A percentile compares a stretch with the other conserved stretches of the same genome.
Evolutionary conservation across 2,113 vertebrate genomes (phyloP).

Genomic region (Gallinago media): DNA sequence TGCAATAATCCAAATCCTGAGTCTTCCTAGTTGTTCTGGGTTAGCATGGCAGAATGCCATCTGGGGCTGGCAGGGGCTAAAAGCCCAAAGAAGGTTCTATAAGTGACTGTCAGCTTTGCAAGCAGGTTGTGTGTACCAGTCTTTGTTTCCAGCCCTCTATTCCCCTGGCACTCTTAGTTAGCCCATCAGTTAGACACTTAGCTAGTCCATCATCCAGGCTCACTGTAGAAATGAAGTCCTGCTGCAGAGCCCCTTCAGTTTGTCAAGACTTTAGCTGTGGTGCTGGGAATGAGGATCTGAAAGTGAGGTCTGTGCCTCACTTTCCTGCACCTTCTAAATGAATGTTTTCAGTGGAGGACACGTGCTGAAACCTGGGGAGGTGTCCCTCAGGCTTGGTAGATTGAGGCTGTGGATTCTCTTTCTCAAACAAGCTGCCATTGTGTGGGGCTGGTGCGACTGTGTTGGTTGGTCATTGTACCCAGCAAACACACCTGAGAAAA

Average conservation of each 20-base stretch:
- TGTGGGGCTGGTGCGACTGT: not conserved
- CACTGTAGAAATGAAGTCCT: not conserved
- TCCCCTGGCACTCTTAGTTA: not conserved
- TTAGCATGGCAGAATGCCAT: not conserved
- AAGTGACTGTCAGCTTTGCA: not conserved
- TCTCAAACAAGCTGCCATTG: not conserved
- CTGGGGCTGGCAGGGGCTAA: not conserved
- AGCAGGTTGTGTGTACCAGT: not conserved
- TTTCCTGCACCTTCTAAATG: not conserved
- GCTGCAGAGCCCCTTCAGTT: not conserved
- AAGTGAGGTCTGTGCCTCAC: not conserved
- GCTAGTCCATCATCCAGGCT: not conserved
- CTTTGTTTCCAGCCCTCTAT: not conserved
- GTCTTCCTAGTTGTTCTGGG: not conserved
- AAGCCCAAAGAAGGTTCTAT: not conserved
- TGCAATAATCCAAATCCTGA: not conserved
- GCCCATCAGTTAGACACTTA: too few relatives aligned
- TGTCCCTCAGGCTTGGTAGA: not conserved
- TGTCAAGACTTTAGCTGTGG: not conserved
- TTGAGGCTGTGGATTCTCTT: not conserved
- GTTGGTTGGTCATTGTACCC: not conserved
- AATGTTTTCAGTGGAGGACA: rapidly evolving
- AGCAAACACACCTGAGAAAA: not conserved
- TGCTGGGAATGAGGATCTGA: not conserved
- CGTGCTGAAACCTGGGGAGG: not conserved